phyloP scores from a whole-genome alignment of 2,888 invertebrate genomes.

The Alentia gelatinosa region DNA sequence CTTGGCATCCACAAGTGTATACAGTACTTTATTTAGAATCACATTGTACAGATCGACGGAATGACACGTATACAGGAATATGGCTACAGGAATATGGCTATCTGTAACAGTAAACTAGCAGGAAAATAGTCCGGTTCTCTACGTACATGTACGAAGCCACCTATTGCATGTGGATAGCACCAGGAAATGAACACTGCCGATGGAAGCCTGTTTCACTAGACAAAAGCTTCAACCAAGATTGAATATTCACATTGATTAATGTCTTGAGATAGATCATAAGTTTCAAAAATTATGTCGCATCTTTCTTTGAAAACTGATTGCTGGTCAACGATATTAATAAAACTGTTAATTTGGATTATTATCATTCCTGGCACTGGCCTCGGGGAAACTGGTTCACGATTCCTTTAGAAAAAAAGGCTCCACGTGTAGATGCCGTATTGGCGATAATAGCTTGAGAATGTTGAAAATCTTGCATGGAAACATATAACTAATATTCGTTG shows the following conservation, averaged over 20 bases:
- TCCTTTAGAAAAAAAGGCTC: too few species aligned
- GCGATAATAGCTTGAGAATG: too few species aligned
- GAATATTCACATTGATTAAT: too few species aligned
- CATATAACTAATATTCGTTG: too few species aligned
- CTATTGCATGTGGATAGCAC: neutral
- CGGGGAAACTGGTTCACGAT: neutral
- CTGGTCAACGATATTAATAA: neutral
- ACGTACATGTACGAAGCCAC: neutral
- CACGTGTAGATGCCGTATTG: too few species aligned
- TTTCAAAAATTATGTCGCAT: neutral
- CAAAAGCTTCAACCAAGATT: too few species aligned
- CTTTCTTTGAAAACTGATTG: neutral
- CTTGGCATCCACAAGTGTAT: neutral
- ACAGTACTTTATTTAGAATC: slow-evolving; percentile 3
- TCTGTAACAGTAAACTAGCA: neutral
- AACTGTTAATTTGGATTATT: neutral
- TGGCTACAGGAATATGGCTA: too few species aligned
- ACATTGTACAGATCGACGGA: neutral
- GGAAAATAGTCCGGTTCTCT: neutral
- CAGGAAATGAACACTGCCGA: neutral
- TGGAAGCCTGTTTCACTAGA: neutral
- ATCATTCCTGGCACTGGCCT: neutral
- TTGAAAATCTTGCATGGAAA: too few species aligned
- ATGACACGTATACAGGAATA: neutral
- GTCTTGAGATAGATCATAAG: neutral